Conservation (phyloP, 2,797 vertebrate genomes). For the Smutsia gigantea region DNA sequence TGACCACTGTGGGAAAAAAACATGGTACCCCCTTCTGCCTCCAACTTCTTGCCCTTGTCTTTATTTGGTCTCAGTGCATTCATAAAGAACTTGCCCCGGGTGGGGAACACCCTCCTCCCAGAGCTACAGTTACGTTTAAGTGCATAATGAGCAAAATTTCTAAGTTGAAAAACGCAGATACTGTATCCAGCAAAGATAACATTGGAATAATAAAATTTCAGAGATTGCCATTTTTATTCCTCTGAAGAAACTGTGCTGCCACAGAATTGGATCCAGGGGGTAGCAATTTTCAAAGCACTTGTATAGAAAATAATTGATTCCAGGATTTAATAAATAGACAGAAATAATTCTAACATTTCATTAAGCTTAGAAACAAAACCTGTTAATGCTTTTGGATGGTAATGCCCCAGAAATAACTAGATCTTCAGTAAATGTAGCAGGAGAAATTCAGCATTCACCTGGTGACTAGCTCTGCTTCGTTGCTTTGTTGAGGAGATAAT, state of each 20-base stretch:
- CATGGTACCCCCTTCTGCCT: too few relatives aligned
- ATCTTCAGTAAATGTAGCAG: background rate
- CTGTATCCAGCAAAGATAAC: background rate
- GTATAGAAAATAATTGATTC: background rate
- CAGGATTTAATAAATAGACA: constrained; percentile 4
- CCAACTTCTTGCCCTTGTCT: too few relatives aligned
- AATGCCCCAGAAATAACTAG: background rate
- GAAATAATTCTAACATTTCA: constrained; percentile 9
- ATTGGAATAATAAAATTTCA: background rate
- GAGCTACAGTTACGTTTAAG: background rate
- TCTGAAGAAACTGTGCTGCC: background rate
- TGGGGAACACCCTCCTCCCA: too few relatives aligned
- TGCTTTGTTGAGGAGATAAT: background rate
- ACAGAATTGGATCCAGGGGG: background rate
- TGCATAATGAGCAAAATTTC: constrained; percentile 2
- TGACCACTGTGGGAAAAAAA: too few relatives aligned
- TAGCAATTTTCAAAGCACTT: background rate
- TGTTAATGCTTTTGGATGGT: background rate
- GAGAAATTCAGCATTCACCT: background rate
- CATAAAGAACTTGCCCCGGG: too few relatives aligned
- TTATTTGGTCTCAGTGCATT: too few relatives aligned
- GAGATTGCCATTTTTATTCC: background rate
- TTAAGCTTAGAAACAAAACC: background rate
- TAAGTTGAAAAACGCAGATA: background rate
- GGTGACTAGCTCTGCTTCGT: constrained; percentile 9